phyloP scores from a whole-genome alignment of 2,113 vertebrate species.

The Gobio gobio region DNA sequence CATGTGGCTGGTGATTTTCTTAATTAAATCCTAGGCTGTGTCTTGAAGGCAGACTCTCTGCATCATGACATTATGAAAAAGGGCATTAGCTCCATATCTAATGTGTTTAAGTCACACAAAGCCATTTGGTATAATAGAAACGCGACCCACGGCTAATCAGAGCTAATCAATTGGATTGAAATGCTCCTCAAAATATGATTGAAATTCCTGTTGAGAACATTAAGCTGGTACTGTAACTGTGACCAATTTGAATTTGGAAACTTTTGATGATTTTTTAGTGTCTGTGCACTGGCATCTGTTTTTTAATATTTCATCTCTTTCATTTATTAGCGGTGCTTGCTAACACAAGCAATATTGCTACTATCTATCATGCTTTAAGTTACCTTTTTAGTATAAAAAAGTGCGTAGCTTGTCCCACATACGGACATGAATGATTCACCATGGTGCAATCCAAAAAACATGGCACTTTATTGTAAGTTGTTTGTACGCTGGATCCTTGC shows the following conservation, averaged over 20 bases:
- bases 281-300: neutral
- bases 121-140: constrained; percentile 22
- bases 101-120: constrained; percentile 44
- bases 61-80: constrained; percentile 45
- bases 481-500: neutral
- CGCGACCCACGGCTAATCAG: constrained; percentile 23
- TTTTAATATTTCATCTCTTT: constrained; percentile 1
- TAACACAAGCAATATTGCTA: neutral
- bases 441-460: neutral
- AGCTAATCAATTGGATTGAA: constrained; percentile 41
- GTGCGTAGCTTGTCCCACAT: neutral
- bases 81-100: constrained; percentile 45
- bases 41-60: constrained; percentile 39
- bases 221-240: constrained; percentile 1
- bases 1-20: constrained; percentile 51
- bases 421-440: neutral
- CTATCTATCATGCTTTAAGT: neutral
- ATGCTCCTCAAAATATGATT: constrained; percentile 30
- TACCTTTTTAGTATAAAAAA: neutral
- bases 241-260: constrained; percentile 24
- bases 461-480: neutral
- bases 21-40: constrained; percentile 62
- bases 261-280: constrained; percentile 3
- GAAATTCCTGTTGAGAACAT: constrained; percentile 30
- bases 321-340: neutral